These are phyloP conservation scores for Melopsittacus undulatus DNA, from an alignment of 2,797 vertebrate species.

Conservation along the genomic window DNA sequence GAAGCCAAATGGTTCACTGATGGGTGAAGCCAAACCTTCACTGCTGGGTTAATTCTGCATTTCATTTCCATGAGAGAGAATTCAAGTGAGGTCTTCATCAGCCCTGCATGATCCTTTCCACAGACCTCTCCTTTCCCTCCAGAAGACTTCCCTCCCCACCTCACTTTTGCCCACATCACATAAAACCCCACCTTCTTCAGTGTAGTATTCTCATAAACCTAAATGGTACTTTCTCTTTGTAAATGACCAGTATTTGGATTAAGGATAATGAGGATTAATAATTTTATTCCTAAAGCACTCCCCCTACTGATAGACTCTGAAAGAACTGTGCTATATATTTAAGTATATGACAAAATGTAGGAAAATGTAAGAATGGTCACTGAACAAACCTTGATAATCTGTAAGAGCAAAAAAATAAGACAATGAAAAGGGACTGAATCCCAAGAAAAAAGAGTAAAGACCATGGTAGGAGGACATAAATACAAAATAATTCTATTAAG, in stretches of 20 bases:
- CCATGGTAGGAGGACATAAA: neutral
- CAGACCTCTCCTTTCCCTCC: neutral
- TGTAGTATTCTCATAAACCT: neutral
- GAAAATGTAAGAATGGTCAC: neutral
- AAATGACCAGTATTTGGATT: neutral
- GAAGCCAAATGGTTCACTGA: neutral
- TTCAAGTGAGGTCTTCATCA: neutral
- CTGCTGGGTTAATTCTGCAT: neutral
- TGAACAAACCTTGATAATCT: neutral
- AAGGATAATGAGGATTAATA: slow-evolving; percentile 18
- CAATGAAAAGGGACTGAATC: neutral
- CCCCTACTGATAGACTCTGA: slow-evolving; percentile 35
- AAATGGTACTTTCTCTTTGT: neutral
- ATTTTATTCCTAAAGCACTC: slow-evolving; percentile 43
- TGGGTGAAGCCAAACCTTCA: neutral
- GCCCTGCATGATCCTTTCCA: neutral
- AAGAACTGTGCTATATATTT: neutral
- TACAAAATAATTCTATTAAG: neutral
- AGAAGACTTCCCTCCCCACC: neutral
- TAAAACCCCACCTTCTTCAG: neutral
- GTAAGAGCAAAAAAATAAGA: neutral
- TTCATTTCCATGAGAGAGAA: neutral
- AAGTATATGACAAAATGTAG: neutral
- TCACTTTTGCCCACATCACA: neutral
- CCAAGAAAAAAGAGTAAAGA: neutral